phyloP scores from a whole-genome alignment of 2,113 vertebrate genomes.

The Indicator indicator region DNA sequence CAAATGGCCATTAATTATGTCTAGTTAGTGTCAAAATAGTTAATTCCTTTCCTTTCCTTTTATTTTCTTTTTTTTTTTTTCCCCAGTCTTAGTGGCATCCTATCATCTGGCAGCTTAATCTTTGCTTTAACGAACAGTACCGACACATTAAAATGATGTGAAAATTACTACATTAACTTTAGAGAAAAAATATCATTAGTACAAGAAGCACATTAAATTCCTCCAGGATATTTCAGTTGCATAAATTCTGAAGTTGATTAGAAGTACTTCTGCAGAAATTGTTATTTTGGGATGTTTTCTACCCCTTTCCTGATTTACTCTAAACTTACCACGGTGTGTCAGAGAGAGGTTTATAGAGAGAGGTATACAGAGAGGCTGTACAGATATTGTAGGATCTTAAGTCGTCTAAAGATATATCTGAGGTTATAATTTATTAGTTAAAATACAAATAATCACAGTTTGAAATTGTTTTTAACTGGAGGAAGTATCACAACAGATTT shows the following conservation, averaged over 20 bases:
- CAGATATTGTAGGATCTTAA: neutral
- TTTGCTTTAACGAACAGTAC: conserved; percentile 46
- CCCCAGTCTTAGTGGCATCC: neutral
- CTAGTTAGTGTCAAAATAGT: conserved; percentile 57
- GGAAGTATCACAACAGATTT: neutral
- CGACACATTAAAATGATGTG: conserved; percentile 33
- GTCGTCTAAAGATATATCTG: neutral
- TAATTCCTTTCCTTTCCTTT: neutral
- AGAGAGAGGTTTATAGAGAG: neutral
- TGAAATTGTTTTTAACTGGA: neutral
- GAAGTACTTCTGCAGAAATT: neutral
- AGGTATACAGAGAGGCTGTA: no score
- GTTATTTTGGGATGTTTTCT: neutral
- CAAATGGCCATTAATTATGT: conserved; percentile 36
- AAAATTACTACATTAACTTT: conserved; percentile 43
- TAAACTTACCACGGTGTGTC: neutral
- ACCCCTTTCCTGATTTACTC: neutral
- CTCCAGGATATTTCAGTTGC: conserved; percentile 28
- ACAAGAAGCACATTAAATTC: conserved; percentile 25
- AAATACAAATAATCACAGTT: neutral
- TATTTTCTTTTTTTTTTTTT: neutral
- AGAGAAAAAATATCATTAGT: conserved; percentile 28
- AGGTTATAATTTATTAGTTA: neutral
- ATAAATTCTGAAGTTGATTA: conserved; percentile 15
- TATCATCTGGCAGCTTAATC: conserved; percentile 42